Evolutionary conservation across 1,140 invertebrate genomes (phyloP).

Genomic region (Hyles vespertilio): DNA sequence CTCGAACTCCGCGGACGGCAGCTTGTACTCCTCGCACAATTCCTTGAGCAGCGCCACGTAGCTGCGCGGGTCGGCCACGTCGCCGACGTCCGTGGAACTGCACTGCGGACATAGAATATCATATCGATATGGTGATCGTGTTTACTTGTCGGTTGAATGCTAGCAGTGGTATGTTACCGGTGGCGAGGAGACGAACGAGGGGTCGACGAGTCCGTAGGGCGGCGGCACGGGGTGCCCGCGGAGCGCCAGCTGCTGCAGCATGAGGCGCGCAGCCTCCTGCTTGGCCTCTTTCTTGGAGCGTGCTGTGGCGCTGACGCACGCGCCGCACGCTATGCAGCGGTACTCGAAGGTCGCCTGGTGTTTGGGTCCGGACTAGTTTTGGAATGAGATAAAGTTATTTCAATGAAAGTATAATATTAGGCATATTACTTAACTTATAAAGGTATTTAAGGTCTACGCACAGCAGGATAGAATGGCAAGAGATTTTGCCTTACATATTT

Average conservation of each 20-base stretch:
- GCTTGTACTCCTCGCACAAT: constrained; percentile 51
- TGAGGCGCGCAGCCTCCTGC: constrained; percentile 49
- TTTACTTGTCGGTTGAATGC: too few species aligned
- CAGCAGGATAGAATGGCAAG: too few species aligned
- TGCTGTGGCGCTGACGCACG: constrained; percentile 38
- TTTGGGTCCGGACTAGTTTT: constrained; percentile 47
- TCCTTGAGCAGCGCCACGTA: constrained; percentile 55
- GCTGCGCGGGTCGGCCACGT: constrained; percentile 29
- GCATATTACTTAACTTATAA: too few species aligned
- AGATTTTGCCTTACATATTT: too few species aligned
- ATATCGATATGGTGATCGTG: too few species aligned
- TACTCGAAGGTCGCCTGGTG: constrained; percentile 57
- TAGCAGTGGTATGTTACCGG: too few species aligned
- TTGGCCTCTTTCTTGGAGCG: constrained; percentile 63
- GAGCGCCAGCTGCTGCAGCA: constrained; percentile 34
- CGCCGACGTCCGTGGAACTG: not conserved
- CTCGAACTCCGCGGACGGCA: constrained; percentile 37
- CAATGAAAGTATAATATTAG: too few species aligned
- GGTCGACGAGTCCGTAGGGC: constrained; percentile 19
- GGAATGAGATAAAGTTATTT: not conserved
- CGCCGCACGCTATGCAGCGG: constrained; percentile 40
- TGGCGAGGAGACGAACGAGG: too few species aligned
- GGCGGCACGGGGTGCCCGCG: constrained; percentile 37
- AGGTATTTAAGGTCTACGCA: too few species aligned
- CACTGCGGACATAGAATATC: not conserved